Evolutionary conservation across 2,888 invertebrate species (phyloP).

Genomic region (Lymantria monacha): DNA sequence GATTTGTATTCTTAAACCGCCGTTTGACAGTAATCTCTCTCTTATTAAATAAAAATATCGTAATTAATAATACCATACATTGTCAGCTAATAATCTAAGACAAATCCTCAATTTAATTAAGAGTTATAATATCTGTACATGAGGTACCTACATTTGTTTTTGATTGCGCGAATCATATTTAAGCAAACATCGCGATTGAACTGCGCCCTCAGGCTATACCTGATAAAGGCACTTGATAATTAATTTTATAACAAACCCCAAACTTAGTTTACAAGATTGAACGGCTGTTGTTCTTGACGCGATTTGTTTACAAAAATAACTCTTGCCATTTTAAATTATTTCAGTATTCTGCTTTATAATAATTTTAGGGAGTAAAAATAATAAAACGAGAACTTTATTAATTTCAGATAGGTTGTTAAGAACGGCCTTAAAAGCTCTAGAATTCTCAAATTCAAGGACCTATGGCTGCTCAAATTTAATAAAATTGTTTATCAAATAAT

Average conservation of each 20-base stretch:
- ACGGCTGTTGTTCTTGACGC: constrained; percentile 20
- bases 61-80: background rate
- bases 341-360: background rate
- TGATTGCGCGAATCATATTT: constrained; percentile 46
- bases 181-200: constrained; percentile 45
- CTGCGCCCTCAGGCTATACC: constrained; percentile 53
- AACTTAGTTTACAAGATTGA: constrained; percentile 39
- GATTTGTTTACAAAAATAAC: constrained; percentile 19
- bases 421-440: no score
- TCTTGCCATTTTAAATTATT: constrained; percentile 4
- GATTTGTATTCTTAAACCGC: no score
- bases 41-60: no score
- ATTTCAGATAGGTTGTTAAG: no score
- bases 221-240: constrained; percentile 67
- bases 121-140: constrained; percentile 13
- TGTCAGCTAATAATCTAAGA: background rate
- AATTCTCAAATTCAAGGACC: no score
- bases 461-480: no score
- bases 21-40: no score
- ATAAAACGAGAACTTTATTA: no score
- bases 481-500: no score
- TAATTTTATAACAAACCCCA: constrained; percentile 62
- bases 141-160: constrained; percentile 36
- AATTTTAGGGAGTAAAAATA: no score
- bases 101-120: constrained; percentile 23